Evolutionary conservation across 2,888 invertebrate species (phyloP).

Genomic region (Lacanobia oleracea): DNA sequence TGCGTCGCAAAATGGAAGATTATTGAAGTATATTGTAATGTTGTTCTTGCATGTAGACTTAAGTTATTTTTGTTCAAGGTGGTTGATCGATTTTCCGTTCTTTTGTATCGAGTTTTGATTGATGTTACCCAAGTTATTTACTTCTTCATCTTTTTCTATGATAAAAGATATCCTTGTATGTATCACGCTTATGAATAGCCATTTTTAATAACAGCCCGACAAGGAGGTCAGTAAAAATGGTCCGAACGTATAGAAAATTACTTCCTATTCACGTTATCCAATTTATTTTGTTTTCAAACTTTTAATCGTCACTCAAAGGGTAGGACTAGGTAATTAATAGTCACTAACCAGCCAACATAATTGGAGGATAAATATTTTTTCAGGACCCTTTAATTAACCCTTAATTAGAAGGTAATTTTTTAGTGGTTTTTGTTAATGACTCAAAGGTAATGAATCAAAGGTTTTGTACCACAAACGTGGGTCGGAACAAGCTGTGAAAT

Average conservation of each 20-base stretch:
- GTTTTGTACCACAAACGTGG: conserved; percentile 21
- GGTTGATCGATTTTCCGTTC: neutral
- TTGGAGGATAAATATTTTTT: conserved; percentile 47
- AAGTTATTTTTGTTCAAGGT: conserved; percentile 3
- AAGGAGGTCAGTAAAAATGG: neutral
- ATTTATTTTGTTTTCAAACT: conserved; percentile 9
- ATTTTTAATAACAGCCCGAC: neutral
- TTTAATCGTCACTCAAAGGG: conserved; percentile 13
- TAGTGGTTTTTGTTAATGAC: conserved; percentile 22
- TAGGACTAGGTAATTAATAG: conserved; percentile 21
- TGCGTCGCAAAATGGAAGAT: conserved; percentile 21
- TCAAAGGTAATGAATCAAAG: conserved; percentile 32
- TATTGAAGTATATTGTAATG: conserved; percentile 37
- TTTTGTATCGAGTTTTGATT: conserved; percentile 21
- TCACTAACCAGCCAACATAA: conserved; percentile 12
- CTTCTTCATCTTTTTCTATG: neutral
- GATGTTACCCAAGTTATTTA: conserved; percentile 8
- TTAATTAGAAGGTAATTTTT: conserved; percentile 38
- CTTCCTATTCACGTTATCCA: neutral
- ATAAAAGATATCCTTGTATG: neutral
- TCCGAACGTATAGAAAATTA: conserved; percentile 16
- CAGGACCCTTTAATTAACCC: conserved; percentile 29
- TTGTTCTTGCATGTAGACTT: conserved; percentile 39
- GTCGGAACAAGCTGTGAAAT: conserved; percentile 19
- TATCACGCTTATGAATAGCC: neutral